A percentile compares a stretch with the other conserved stretches of the same genome.
Evolutionary conservation across 2,797 vertebrate genomes (phyloP).

Genomic region (Epinephelus awoara): DNA sequence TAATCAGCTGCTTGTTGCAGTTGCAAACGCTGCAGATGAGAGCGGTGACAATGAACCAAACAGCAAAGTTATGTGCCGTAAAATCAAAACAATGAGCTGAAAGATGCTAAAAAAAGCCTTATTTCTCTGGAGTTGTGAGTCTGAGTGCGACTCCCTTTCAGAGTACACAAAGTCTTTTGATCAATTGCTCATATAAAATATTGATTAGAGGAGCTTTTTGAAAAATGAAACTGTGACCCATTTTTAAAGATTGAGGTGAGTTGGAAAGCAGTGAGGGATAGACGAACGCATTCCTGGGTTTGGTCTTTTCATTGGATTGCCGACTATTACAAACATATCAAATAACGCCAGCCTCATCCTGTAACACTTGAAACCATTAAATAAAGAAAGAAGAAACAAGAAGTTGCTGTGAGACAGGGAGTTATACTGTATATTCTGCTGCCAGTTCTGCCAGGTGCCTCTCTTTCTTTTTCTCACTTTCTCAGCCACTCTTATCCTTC

Average conservation of each 20-base stretch:
- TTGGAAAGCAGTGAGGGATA: neutral
- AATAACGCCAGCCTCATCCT: neutral
- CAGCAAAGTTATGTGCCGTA: too few species aligned
- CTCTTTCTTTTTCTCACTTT: conserved; percentile 27
- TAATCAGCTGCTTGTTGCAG: too few species aligned
- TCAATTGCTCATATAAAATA: neutral
- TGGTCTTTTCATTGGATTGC: neutral
- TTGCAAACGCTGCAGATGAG: too few species aligned
- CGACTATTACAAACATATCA: neutral
- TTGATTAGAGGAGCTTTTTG: neutral
- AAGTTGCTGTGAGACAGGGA: neutral
- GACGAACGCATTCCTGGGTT: neutral
- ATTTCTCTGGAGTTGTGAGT: too few species aligned
- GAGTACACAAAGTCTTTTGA: neutral
- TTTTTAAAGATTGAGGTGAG: too few species aligned
- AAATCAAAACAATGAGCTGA: too few species aligned
- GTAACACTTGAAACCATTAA: neutral
- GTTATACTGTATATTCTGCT: conserved; percentile 6
- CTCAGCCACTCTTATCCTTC: conserved; percentile 36
- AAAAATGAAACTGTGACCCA: neutral
- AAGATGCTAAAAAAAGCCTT: too few species aligned
- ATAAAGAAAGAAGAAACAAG: neutral
- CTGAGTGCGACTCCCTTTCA: neutral
- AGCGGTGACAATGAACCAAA: too few species aligned
- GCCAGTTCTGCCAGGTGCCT: conserved; percentile 12